phyloP scores from a whole-genome alignment of 2,888 invertebrate genomes.

The Nemurella pictetii region DNA sequence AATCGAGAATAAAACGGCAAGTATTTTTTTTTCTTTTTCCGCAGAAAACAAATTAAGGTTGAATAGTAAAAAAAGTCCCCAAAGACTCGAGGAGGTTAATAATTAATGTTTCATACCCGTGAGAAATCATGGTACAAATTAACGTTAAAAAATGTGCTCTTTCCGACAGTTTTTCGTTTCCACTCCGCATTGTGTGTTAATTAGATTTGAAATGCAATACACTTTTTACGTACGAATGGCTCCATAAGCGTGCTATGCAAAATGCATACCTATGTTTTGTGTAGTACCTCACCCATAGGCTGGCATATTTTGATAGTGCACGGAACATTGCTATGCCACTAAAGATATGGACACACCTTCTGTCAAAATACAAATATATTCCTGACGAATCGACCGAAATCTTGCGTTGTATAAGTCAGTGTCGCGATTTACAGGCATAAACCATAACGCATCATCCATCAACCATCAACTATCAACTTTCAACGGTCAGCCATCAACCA shows the following conservation, averaged over 20 bases:
- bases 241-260: neutral
- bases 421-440: neutral
- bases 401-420: neutral
- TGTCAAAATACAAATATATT: neutral
- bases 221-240: neutral
- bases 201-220: slow-evolving; percentile 23
- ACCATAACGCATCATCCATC: neutral
- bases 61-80: slow-evolving; percentile 5
- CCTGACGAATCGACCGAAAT: neutral
- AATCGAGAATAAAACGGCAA: neutral
- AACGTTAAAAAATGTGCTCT: slow-evolving; percentile 7
- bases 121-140: slow-evolving; percentile 22
- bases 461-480: neutral
- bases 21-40: too few species aligned
- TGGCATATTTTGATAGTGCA: neutral
- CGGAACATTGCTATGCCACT: neutral
- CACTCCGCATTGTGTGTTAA: slow-evolving; percentile 18
- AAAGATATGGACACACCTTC: neutral
- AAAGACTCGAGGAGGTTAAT: neutral
- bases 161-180: neutral
- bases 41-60: neutral
- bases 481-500: neutral
- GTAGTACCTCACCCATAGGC: neutral
- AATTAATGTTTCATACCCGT: slow-evolving; percentile 22
- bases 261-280: neutral